Evolutionary conservation across 2,113 vertebrate species (phyloP), one percentile per base, ranked within the genome.

Genomic region (Bagarius yarrelli): DNA sequence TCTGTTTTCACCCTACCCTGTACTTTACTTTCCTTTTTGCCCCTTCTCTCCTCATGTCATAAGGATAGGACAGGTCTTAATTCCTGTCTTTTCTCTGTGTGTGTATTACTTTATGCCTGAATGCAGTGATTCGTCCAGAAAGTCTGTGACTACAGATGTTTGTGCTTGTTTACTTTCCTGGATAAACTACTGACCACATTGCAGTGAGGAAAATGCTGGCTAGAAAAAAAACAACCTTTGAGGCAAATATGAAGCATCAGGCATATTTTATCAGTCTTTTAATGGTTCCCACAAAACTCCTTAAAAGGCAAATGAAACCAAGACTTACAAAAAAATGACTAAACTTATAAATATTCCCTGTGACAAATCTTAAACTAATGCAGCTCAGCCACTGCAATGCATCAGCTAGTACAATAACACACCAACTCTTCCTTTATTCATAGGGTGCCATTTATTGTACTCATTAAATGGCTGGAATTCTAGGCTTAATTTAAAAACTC

Each of bases 31-130:
- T 74, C 71, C 80, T 19, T 70, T 75, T 67, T 21, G 64, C 60
- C 64, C 66, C 18, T 81, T 40, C 79, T 56, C 40, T 61, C 53
- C 75, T 78, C 61, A 52, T 79, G 40, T 79, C 81, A 77, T 83
- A 64, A 47, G 40, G 75, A 32, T 59, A 47, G 59, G 75, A 30
- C 57, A 34, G 82, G 71, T 83, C 70, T 19, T 73, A 47, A 77
- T 59, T 71, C 73, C 74, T 79, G 44, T 79, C 44, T 56, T 78
- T 81, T 69, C 86, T 85, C 85, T 69, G 76, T 12, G 80, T 85
- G 80, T 85, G 56, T 70, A 47, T 32, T 30, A 25, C 25, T 70
- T 50, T 64, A 40, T 73, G 59, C n/a, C 59, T 59, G 59, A 72
- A 25, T 71, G 78, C 52, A 9, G 32, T 80, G 69, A 27, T n/a